Evolutionary conservation across 2,888 invertebrate genomes (phyloP).

Genomic region (Ganaspis brasiliensis): DNA sequence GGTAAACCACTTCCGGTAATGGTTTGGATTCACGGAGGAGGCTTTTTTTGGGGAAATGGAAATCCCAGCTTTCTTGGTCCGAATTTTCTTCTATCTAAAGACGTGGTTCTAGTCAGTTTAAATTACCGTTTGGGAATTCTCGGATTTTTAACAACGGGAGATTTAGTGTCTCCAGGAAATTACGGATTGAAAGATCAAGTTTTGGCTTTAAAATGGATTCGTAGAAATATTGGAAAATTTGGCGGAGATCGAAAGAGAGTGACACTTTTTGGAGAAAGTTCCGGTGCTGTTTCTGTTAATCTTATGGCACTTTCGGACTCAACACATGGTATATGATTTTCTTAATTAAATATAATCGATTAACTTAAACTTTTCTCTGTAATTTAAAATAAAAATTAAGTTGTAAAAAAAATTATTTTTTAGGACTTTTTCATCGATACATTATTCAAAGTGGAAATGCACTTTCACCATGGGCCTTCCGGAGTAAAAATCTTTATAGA

Average conservation of each 20-base stretch:
- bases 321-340: background rate
- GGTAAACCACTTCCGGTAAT: constrained; percentile 2
- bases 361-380: too few relatives aligned
- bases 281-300: constrained; percentile 51
- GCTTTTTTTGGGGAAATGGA: background rate
- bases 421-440: constrained; percentile 63
- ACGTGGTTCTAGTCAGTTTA: background rate
- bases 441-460: constrained; percentile 60
- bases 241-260: background rate
- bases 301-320: constrained; percentile 43
- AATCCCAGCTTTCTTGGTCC: background rate
- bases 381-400: too few relatives aligned
- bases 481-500: constrained; percentile 82
- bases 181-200: constrained; percentile 19
- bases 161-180: constrained; percentile 55
- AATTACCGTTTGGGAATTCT: constrained; percentile 24
- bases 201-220: constrained; percentile 10
- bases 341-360: background rate
- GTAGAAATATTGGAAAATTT: background rate
- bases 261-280: background rate
- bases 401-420: background rate
- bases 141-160: constrained; percentile 27
- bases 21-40: constrained; percentile 14
- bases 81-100: background rate
- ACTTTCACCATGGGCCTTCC: constrained; percentile 55